phyloP scores from a whole-genome alignment of 1,140 invertebrate species.

The Diabrotica virgifera region DNA sequence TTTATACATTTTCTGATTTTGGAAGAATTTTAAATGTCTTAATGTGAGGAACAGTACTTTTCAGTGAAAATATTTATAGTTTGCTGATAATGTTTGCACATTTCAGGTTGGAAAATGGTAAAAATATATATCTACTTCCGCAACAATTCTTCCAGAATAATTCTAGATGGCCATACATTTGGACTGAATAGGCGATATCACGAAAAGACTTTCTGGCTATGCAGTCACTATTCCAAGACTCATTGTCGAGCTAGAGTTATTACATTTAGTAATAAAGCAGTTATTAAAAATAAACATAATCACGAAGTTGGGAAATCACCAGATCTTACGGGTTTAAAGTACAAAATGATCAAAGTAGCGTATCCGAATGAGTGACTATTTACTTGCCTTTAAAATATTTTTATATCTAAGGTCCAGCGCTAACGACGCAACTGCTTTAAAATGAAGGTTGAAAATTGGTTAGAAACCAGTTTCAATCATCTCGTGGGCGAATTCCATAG shows the following conservation, averaged over 20 bases:
- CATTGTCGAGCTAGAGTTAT: slow-evolving; percentile 20
- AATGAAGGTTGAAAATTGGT: no score
- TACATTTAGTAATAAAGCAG: slow-evolving; percentile 13
- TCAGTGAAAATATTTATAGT: no score
- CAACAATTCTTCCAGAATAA: slow-evolving; percentile 12
- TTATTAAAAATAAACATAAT: slow-evolving; percentile 15
- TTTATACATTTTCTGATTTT: no score
- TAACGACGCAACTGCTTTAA: no score
- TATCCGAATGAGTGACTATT: not conserved
- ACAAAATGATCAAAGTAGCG: slow-evolving; percentile 6
- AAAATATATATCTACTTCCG: slow-evolving; percentile 18
- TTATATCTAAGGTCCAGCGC: no score
- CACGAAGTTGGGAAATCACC: not conserved
- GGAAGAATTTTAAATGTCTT: no score
- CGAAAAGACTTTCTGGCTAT: slow-evolving; percentile 21
- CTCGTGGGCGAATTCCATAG: no score
- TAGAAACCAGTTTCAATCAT: no score
- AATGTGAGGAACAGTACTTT: no score
- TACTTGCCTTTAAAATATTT: no score
- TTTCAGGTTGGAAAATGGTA: slow-evolving; percentile 4
- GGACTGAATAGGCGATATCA: slow-evolving; percentile 15
- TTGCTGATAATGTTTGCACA: not conserved
- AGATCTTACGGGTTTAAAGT: not conserved
- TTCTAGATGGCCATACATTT: slow-evolving; percentile 16
- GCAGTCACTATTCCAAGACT: slow-evolving; percentile 15